Conservation (phyloP, 2,888 invertebrate species). For the Hecatera dysodea region DNA sequence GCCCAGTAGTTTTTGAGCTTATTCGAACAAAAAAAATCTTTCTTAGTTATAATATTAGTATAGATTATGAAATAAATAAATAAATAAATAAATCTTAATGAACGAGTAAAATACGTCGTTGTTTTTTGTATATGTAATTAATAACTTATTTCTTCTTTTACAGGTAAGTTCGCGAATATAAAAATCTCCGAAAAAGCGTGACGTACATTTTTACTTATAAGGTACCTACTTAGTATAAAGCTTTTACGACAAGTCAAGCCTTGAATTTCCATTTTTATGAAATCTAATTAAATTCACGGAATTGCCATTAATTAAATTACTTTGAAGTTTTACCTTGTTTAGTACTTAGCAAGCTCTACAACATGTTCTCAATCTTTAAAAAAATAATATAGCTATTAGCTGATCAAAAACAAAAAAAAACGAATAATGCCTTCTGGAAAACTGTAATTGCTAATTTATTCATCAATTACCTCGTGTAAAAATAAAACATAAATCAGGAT, state of each 20-base stretch:
- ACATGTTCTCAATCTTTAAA: background rate
- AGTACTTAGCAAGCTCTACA: background rate
- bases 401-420: background rate
- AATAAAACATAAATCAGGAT: no score
- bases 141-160: constrained; percentile 1
- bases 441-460: background rate
- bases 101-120: no score
- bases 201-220: background rate
- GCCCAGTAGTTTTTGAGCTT: no score
- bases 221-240: background rate
- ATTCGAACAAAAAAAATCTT: no score
- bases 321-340: constrained; percentile 16
- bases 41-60: no score
- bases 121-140: background rate
- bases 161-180: constrained; percentile 30
- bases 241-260: background rate
- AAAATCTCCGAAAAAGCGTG: background rate
- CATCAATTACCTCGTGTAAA: no score
- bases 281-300: background rate
- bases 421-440: background rate
- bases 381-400: background rate
- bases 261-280: background rate
- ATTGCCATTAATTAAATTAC: background rate
- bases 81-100: no score
- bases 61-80: no score